phyloP scores from a whole-genome alignment of 2,888 invertebrate genomes.

The Ceraclea dissimilis region DNA sequence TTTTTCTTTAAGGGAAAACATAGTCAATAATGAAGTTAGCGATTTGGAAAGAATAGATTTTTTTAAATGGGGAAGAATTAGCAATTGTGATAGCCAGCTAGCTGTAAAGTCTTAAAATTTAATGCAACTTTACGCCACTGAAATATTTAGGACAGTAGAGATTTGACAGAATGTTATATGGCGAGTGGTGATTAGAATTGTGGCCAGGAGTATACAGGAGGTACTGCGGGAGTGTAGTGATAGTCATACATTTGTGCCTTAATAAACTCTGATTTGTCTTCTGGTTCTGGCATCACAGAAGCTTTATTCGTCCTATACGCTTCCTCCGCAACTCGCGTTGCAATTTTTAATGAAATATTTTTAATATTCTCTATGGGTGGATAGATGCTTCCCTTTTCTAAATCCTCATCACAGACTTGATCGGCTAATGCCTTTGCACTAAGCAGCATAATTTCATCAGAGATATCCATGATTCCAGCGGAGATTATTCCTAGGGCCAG shows the following conservation, averaged over 20 bases:
- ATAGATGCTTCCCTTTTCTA: conserved; percentile 81
- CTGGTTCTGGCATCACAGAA: conserved; percentile 69
- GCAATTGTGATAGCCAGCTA: too few species aligned
- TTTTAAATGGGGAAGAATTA: too few species aligned
- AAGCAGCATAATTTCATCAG: conserved; percentile 85
- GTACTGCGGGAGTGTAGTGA: conserved; percentile 60
- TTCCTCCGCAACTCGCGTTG: conserved; percentile 69
- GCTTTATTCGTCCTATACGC: conserved; percentile 74
- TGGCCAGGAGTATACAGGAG: conserved; percentile 54
- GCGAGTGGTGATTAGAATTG: conserved; percentile 10
- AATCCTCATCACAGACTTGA: conserved; percentile 71
- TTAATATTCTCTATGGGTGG: conserved; percentile 81
- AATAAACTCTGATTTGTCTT: conserved; percentile 64
- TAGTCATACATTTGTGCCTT: conserved; percentile 76
- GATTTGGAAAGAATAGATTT: too few species aligned
- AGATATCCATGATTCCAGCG: conserved; percentile 82
- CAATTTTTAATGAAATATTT: conserved; percentile 82
- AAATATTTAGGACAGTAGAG: too few species aligned
- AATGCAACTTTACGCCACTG: too few species aligned
- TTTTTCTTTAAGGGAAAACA: too few species aligned
- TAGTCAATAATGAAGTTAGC: too few species aligned
- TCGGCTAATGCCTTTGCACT: conserved; percentile 81
- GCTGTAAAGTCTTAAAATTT: too few species aligned
- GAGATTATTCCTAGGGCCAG: conserved; percentile 85
- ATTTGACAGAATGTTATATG: not conserved